A percentile compares a stretch with the other conserved stretches of the same genome.
These are phyloP conservation scores for Brachyhypopomus occidentalis DNA, from an alignment of 2,113 vertebrate species.

Conservation along the genomic window DNA sequence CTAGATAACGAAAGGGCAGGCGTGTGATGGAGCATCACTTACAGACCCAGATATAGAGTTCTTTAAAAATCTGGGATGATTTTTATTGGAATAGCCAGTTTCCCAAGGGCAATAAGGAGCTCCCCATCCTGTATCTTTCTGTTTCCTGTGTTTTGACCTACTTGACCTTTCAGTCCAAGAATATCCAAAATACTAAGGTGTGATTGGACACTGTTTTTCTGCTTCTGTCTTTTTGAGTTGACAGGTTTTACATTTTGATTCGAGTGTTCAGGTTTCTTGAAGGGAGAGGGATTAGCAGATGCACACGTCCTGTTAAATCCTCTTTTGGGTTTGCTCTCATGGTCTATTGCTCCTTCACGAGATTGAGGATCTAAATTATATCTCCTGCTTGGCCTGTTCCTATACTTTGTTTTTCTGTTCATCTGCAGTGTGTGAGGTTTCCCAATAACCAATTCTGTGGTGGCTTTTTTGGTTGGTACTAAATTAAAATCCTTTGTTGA, in stretches of 20 bases:
- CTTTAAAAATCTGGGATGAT: conserved; percentile 71
- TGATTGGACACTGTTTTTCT: conserved; percentile 50
- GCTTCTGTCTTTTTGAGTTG: conserved; percentile 35
- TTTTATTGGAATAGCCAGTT: conserved; percentile 74
- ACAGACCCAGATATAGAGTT: neutral
- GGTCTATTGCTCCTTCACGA: conserved; percentile 6
- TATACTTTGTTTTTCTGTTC: conserved; percentile 25
- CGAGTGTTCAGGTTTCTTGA: conserved; percentile 12
- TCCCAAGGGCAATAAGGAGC: conserved; percentile 73
- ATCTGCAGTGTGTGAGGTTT: conserved; percentile 43
- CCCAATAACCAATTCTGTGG: conserved; percentile 31
- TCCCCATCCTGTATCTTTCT: conserved; percentile 55
- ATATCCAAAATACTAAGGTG: conserved; percentile 62
- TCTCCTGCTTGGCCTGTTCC: conserved; percentile 2
- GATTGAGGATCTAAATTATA: conserved; percentile 41
- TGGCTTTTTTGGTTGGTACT: neutral
- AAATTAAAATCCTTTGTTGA: neutral
- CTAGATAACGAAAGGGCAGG: neutral
- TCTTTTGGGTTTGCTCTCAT: conserved; percentile 10
- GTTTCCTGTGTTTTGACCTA: conserved; percentile 50
- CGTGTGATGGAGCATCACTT: neutral
- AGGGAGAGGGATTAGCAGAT: conserved; percentile 38
- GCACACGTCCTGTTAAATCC: conserved; percentile 11
- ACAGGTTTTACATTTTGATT: neutral
- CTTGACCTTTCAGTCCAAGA: conserved; percentile 59